These are phyloP conservation scores for Meghimatium bilineatum DNA, from an alignment of 2,888 invertebrate species.

Conservation along the genomic window DNA sequence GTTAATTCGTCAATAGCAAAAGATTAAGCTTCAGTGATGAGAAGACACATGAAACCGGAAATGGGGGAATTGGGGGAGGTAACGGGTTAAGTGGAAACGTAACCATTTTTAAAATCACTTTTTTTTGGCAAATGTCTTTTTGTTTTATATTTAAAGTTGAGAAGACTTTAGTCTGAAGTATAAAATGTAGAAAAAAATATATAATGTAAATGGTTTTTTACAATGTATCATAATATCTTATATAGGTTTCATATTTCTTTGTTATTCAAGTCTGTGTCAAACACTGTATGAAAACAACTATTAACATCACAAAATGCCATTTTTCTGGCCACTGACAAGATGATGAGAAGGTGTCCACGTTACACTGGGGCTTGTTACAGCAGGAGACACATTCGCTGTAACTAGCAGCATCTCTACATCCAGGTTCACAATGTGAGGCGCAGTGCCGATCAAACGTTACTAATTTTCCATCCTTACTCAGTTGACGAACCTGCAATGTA, in stretches of 20 bases:
- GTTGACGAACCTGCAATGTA: conserved; percentile 19
- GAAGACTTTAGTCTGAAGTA: too few species aligned
- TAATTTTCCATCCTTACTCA: background rate
- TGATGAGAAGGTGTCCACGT: conserved; percentile 18
- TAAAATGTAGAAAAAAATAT: too few species aligned
- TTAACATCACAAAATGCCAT: background rate
- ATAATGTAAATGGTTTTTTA: too few species aligned
- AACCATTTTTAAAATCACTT: too few species aligned
- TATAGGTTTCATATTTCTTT: background rate
- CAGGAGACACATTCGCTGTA: conserved; percentile 33
- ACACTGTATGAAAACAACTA: background rate
- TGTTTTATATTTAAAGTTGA: too few species aligned
- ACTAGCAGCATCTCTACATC: conserved; percentile 8
- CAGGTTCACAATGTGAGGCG: conserved; percentile 20
- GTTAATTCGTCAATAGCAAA: too few species aligned
- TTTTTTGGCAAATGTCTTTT: too few species aligned
- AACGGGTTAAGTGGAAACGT: too few species aligned
- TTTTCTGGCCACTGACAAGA: background rate
- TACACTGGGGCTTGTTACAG: conserved; percentile 25
- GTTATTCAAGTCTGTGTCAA: background rate
- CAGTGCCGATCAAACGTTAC: conserved; percentile 35
- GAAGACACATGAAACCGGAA: too few species aligned
- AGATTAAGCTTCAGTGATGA: too few species aligned
- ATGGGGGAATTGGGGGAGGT: too few species aligned
- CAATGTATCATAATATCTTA: background rate